phyloP scores from a whole-genome alignment of 2,888 invertebrate species.

The Hypomecis punctinalis region DNA sequence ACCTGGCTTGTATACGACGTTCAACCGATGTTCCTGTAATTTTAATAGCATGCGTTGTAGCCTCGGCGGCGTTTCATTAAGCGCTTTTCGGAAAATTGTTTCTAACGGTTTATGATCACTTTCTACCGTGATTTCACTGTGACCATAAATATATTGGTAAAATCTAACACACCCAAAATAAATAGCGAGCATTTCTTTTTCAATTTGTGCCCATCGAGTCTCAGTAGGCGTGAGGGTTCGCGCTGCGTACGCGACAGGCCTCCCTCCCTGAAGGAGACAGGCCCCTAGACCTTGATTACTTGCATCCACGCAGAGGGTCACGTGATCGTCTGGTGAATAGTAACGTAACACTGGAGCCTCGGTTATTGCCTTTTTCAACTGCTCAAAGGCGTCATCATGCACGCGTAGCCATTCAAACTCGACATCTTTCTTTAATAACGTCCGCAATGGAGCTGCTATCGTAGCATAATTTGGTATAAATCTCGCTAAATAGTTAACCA shows the following conservation, averaged over 20 bases:
- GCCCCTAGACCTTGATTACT: background rate
- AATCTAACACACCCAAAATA: conserved; percentile 37
- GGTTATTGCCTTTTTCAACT: background rate
- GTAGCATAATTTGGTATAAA: background rate
- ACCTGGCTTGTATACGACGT: background rate
- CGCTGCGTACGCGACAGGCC: conserved; percentile 9
- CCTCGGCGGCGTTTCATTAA: conserved; percentile 25
- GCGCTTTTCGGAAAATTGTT: conserved; percentile 42
- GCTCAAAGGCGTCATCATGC: background rate
- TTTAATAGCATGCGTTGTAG: conserved; percentile 7
- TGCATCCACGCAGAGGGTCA: background rate
- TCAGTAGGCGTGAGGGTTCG: conserved; percentile 32
- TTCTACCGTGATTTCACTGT: conserved; percentile 9
- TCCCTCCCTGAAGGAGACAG: background rate
- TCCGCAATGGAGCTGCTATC: conserved; percentile 1
- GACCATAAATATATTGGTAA: conserved; percentile 43
- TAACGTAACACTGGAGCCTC: background rate
- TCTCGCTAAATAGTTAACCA: conserved; percentile 2
- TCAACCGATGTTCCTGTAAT: background rate
- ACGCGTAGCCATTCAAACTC: background rate
- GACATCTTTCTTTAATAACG: conserved; percentile 2
- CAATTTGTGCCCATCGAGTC: conserved; percentile 30
- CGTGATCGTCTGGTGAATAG: background rate
- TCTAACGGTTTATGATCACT: background rate
- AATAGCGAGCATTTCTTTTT: conserved; percentile 41